A percentile compares a stretch with the other conserved stretches of the same genome.
These are phyloP conservation scores for Chrysodeixis includens DNA, from an alignment of 2,888 invertebrate species.

Conservation along the genomic window DNA sequence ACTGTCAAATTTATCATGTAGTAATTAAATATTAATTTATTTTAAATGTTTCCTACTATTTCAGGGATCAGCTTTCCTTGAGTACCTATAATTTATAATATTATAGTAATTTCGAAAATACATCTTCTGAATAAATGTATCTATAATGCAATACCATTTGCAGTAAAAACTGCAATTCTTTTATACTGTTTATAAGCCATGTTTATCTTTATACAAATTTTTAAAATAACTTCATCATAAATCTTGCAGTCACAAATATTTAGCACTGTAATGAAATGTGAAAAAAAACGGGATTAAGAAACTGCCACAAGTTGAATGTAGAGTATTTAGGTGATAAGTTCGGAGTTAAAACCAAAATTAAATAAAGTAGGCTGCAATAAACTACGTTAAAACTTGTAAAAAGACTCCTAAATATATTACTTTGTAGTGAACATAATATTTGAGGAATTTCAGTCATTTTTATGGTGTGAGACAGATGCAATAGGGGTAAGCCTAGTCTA, in stretches of 20 bases:
- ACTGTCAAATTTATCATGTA: background rate
- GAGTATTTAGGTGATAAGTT: background rate
- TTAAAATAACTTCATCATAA: background rate
- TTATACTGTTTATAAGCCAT: slow-evolving; percentile 13
- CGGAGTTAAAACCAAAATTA: background rate
- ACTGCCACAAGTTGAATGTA: background rate
- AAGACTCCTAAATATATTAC: background rate
- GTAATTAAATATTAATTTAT: background rate
- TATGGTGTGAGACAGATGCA: background rate
- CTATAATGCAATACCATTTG: slow-evolving; percentile 1
- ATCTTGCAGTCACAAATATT: background rate
- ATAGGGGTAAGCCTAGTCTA: background rate
- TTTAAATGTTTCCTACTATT: background rate
- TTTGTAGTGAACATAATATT: background rate
- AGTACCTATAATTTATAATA: slow-evolving; percentile 3
- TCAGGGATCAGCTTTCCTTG: background rate
- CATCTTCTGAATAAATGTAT: background rate
- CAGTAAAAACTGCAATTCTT: slow-evolving; percentile 30
- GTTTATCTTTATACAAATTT: slow-evolving; percentile 6
- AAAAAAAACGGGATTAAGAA: background rate
- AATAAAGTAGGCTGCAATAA: background rate
- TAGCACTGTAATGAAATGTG: background rate
- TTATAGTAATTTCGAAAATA: no score
- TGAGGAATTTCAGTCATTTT: background rate
- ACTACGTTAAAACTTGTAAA: background rate